These are phyloP conservation scores for Caenorhabditis auriculariae DNA, from an alignment of 2,888 invertebrate species.

Conservation along the genomic window DNA sequence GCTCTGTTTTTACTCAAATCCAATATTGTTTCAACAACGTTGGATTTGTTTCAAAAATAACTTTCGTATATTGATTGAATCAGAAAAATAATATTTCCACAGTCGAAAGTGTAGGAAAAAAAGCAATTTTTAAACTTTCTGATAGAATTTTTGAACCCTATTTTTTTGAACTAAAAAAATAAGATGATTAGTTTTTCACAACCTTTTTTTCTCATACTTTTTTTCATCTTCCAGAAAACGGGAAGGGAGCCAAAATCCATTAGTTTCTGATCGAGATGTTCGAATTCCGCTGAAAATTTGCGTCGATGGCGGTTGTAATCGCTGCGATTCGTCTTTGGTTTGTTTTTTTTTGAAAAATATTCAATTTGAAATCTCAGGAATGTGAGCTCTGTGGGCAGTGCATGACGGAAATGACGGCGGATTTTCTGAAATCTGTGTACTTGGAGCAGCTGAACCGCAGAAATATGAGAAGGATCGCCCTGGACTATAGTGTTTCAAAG, in stretches of 20 bases:
- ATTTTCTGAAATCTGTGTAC: conserved; percentile 74
- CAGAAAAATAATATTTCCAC: no score
- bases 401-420: conserved; percentile 71
- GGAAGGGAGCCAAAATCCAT: conserved; percentile 14
- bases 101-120: no score
- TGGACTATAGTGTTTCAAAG: conserved; percentile 47
- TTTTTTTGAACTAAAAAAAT: no score
- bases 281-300: conserved; percentile 22
- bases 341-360: conserved; percentile 3
- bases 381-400: conserved; percentile 83
- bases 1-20: no score
- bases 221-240: conserved; percentile 9
- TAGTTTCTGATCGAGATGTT: conserved; percentile 23
- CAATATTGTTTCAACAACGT: no score
- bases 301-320: conserved; percentile 3
- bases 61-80: no score
- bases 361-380: conserved; percentile 45
- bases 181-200: no score
- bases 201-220: background rate
- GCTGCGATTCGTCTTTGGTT: conserved; percentile 19
- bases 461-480: conserved; percentile 73
- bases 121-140: no score
- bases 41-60: no score
- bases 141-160: no score
- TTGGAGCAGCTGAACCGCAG: conserved; percentile 79